These are phyloP conservation scores for Tetragonula carbonaria DNA, from an alignment of 2,888 invertebrate genomes.

Conservation along the genomic window DNA sequence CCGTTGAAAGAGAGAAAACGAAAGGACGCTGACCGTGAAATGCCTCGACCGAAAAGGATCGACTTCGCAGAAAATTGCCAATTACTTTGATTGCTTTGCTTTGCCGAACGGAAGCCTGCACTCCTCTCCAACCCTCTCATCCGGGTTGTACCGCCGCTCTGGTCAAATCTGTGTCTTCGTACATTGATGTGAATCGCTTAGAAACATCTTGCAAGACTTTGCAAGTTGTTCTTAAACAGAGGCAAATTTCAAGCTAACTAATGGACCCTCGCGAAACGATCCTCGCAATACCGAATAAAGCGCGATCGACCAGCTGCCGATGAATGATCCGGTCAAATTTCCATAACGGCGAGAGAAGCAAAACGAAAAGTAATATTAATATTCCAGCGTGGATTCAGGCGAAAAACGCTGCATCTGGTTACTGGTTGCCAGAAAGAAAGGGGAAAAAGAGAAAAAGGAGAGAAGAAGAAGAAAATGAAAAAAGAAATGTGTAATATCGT, in stretches of 20 bases:
- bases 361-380: not conserved
- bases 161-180: conserved; percentile 16
- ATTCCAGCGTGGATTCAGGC: conserved; percentile 8
- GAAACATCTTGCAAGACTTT: conserved; percentile 22
- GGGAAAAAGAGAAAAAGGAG: not conserved
- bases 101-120: not conserved
- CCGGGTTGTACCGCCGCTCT: not conserved
- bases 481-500: not conserved
- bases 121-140: too few species aligned
- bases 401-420: conserved; percentile 12
- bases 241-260: conserved; percentile 13
- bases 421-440: not conserved
- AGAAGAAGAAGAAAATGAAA: not conserved
- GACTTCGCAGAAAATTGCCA: conserved; percentile 67
- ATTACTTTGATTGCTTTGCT: conserved; percentile 63
- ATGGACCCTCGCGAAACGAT: not conserved
- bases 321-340: conserved; percentile 18
- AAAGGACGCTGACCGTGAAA: conserved; percentile 56
- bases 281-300: conserved; percentile 20
- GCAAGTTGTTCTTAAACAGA: not conserved
- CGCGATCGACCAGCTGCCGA: not conserved
- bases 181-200: conserved; percentile 37
- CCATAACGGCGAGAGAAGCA: conserved; percentile 2
- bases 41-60: conserved; percentile 58
- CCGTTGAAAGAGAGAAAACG: conserved; percentile 55